Evolutionary conservation across 1,140 invertebrate species (phyloP), one percentile per base, ranked within the genome.

Genomic region (Drosophila ananassae): DNA sequence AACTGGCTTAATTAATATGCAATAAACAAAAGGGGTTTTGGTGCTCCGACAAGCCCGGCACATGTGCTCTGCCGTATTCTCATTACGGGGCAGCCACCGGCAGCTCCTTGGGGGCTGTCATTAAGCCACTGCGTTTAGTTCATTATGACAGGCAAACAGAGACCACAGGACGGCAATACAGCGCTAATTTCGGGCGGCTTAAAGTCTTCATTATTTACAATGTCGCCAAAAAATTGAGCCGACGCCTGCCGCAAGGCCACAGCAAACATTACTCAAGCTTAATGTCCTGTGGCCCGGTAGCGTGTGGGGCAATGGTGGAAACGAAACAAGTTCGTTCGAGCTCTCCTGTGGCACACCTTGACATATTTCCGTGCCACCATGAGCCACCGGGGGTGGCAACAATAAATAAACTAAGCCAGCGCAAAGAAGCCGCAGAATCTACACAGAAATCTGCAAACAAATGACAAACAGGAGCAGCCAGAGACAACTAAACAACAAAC

Each of bases 141-240:
- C 75, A 87, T 87, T 82, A 89, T 69, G 64, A 60, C 57, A 48
- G 44, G 64, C 17, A 37, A 41, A 6, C 30, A 54, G 21, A 46
- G 22, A 21, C n/a, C 28, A 25, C 13, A 73, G 3, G 60, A 28
- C 25, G 50, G 37, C 61, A 56, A 73, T 63, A 75, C 64, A 48
- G 72, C 83, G 83, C 79, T 85, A 85, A 85, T 85, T 85, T 85
- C 59, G 8, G 64, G 73, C 55, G 81, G 79, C 83, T 87, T 87
- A 89, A 87, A 89, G 83, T 87, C 82, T 87, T 89, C 82, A 82
- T 87, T 87, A 87, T 82, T 82, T 89, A 85, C 82, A 85, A 78
- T 81, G 82, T 55, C 55, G 54, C 55, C 82, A 74, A 77, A 84
- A 83, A 75, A 85, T 67, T 79, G 83, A 82, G 82, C 69, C 74